Conservation (phyloP, 2,113 vertebrate species). For the Heterocephalus glaber region DNA sequence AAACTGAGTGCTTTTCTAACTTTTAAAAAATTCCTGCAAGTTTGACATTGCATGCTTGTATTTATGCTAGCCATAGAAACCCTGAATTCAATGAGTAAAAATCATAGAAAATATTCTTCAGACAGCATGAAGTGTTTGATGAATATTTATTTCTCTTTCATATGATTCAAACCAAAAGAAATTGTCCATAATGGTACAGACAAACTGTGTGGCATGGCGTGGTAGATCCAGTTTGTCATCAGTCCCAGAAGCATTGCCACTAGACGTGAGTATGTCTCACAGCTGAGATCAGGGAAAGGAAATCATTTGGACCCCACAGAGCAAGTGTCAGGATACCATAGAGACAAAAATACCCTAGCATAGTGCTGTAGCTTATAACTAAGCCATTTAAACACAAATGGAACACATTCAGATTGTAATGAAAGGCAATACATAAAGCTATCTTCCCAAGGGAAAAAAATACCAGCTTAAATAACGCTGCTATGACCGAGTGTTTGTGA, state of each 20-base stretch:
- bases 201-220: neutral
- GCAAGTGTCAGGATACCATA: slow-evolving; percentile 54
- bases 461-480: slow-evolving; percentile 80
- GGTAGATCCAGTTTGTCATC: neutral
- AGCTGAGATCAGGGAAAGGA: neutral
- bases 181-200: neutral
- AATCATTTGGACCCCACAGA: slow-evolving; percentile 6
- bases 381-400: slow-evolving; percentile 80
- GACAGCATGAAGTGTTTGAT: neutral
- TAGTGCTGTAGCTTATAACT: slow-evolving; percentile 71
- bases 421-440: slow-evolving; percentile 75
- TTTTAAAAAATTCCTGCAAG: neutral
- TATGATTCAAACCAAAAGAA: slow-evolving; percentile 37
- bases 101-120: slow-evolving; percentile 4
- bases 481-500: slow-evolving; percentile 54
- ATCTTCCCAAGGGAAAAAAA: slow-evolving; percentile 71
- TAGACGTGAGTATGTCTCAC: neutral
- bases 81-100: neutral
- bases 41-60: neutral
- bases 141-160: slow-evolving; percentile 69
- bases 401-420: slow-evolving; percentile 78
- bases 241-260: neutral
- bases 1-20: neutral
- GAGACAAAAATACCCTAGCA: slow-evolving; percentile 53
- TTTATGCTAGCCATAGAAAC: neutral